These are phyloP conservation scores for Eremophila alpestris DNA, from an alignment of 2,797 vertebrate species.

Conservation along the genomic window DNA sequence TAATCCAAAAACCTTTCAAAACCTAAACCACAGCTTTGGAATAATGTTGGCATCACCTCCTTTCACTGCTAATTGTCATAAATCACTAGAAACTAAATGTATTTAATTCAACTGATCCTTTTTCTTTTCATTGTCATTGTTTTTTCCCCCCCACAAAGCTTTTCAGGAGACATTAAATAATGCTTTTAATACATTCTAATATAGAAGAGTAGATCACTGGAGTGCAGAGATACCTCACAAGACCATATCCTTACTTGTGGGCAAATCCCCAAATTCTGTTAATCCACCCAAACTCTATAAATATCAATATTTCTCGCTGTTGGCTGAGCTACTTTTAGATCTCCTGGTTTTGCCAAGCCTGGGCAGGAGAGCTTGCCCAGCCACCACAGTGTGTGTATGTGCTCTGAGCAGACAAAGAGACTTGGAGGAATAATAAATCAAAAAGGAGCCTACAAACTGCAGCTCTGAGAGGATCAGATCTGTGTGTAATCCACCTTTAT, in stretches of 20 bases:
- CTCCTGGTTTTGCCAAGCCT: neutral
- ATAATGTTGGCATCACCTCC: neutral
- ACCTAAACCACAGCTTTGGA: neutral
- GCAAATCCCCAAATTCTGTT: neutral
- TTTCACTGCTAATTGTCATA: neutral
- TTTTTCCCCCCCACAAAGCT: fast-evolving
- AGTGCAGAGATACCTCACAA: neutral
- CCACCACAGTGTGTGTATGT: neutral
- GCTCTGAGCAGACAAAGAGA: neutral
- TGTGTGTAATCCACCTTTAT: neutral
- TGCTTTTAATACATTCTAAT: neutral
- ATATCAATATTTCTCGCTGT: neutral
- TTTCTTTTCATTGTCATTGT: neutral
- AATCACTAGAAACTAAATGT: neutral
- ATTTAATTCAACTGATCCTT: neutral
- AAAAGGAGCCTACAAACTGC: neutral
- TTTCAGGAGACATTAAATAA: neutral
- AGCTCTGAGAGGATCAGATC: neutral
- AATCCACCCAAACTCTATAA: neutral
- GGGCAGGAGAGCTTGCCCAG: neutral
- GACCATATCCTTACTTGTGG: neutral
- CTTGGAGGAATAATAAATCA: neutral
- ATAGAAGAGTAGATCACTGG: neutral
- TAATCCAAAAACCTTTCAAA: neutral
- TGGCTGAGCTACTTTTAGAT: neutral